Percentiles rank a stretch among this genome's conserved stretches.
These are phyloP conservation scores for Lophotriccus pileatus DNA, from an alignment of 2,797 vertebrate genomes.

Conservation along the genomic window DNA sequence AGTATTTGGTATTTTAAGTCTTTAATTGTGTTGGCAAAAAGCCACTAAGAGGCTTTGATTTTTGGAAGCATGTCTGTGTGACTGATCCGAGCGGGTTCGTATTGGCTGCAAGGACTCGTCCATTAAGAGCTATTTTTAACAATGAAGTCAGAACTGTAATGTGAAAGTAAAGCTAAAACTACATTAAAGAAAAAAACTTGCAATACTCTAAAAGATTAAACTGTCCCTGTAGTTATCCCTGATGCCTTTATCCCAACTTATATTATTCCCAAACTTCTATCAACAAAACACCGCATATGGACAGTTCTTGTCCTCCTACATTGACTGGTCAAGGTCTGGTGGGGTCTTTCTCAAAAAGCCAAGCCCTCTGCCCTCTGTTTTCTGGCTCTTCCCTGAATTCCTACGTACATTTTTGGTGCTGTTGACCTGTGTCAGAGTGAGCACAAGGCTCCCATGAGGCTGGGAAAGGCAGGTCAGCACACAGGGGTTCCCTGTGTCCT, in stretches of 20 bases:
- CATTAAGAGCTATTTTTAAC: slow-evolving; percentile 26
- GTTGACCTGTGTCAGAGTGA: rapidly evolving
- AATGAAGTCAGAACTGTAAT: neutral
- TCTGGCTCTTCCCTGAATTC: neutral
- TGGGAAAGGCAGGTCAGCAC: neutral
- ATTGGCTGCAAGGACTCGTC: neutral
- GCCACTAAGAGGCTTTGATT: neutral
- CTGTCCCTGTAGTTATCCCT: neutral
- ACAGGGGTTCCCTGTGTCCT: neutral
- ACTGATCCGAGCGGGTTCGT: neutral
- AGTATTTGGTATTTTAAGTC: neutral
- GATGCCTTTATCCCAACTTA: neutral
- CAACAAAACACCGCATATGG: rapidly evolving
- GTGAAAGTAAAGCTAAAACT: neutral
- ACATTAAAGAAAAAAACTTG: neutral
- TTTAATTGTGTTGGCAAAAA: neutral
- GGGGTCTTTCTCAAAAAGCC: neutral
- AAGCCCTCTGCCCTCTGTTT: neutral
- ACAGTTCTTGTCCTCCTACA: neutral
- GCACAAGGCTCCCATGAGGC: neutral
- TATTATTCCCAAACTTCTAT: neutral
- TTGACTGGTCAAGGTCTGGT: too few species aligned
- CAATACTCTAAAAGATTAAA: neutral
- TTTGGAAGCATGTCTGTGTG: neutral
- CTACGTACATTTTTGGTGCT: neutral